Percentiles rank a stretch among this genome's conserved stretches.
phyloP scores from a whole-genome alignment of 2,888 invertebrate species.

The Rhyacophila evoluta region DNA sequence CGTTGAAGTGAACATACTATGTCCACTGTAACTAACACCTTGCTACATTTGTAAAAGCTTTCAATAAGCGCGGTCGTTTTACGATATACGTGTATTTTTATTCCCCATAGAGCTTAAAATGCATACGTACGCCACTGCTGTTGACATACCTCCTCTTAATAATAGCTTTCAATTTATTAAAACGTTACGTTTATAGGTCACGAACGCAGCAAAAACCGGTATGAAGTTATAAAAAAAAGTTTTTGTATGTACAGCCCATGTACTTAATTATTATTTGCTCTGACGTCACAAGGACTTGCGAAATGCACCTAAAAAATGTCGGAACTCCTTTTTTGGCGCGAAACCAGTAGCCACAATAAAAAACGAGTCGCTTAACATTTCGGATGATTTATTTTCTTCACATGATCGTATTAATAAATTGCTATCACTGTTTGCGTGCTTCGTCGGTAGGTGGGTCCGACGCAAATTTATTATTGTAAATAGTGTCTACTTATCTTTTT shows the following conservation, averaged over 20 bases:
- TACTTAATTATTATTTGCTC: not conserved
- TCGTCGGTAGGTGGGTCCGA: no score
- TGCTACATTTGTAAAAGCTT: no score
- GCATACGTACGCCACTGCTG: not conserved
- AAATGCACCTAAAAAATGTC: not conserved
- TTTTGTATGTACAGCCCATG: not conserved
- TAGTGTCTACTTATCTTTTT: no score
- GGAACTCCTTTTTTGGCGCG: slow-evolving; percentile 13
- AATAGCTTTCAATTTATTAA: slow-evolving; percentile 21
- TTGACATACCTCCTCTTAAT: not conserved
- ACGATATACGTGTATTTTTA: no score
- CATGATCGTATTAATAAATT: not conserved
- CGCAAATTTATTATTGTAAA: no score
- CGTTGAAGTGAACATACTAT: no score
- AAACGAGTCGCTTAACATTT: not conserved
- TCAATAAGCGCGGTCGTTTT: no score
- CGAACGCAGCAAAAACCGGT: slow-evolving; percentile 24
- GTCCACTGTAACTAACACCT: no score
- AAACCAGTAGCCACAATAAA: slow-evolving; percentile 17
- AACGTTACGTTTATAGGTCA: slow-evolving; percentile 16
- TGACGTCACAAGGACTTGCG: slow-evolving; percentile 22
- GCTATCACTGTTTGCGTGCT: not conserved
- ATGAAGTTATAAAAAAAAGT: not conserved
- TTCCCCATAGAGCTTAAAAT: no score
- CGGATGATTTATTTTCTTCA: not conserved